Evolutionary conservation across 1,140 invertebrate genomes (phyloP).

Genomic region (Orius insidiosus): DNA sequence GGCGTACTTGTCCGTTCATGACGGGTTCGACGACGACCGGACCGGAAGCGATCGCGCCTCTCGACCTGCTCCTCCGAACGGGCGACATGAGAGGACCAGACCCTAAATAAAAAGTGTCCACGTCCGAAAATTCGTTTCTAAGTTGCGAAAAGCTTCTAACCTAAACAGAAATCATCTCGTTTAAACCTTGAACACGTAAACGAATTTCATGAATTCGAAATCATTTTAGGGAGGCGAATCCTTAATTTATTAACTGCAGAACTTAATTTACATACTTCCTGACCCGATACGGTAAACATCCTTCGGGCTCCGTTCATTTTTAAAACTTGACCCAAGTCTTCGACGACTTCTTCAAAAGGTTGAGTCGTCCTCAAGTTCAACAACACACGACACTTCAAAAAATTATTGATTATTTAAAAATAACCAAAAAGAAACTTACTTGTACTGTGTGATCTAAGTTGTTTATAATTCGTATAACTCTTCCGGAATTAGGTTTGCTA

Average conservation of each 20-base stretch:
- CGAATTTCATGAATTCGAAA: constrained; percentile 12
- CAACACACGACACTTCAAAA: constrained; percentile 61
- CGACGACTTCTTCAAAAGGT: constrained; percentile 86
- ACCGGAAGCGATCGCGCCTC: constrained; percentile 26
- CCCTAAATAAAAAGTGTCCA: constrained; percentile 76
- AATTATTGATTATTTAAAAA: background rate
- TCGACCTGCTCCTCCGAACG: constrained; percentile 47
- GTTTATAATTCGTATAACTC: constrained; percentile 80
- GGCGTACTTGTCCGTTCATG: constrained; percentile 7
- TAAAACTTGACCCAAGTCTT: constrained; percentile 78
- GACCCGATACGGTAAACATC: constrained; percentile 77
- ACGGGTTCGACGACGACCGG: constrained; percentile 17
- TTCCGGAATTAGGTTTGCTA: constrained; percentile 54
- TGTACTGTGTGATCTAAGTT: constrained; percentile 79
- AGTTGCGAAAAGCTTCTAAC: constrained; percentile 82
- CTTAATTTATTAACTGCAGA: no score
- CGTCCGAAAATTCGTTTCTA: constrained; percentile 75
- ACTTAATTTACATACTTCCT: constrained; percentile 48
- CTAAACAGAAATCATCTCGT: constrained; percentile 25
- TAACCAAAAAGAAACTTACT: no score
- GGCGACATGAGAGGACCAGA: constrained; percentile 40
- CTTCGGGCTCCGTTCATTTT: constrained; percentile 76
- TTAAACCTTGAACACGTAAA: no score
- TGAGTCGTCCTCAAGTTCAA: constrained; percentile 81
- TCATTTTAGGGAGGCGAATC: no score